Evolutionary conservation across 1,140 invertebrate species (phyloP).

Genomic region (Laodelphax striatellus): DNA sequence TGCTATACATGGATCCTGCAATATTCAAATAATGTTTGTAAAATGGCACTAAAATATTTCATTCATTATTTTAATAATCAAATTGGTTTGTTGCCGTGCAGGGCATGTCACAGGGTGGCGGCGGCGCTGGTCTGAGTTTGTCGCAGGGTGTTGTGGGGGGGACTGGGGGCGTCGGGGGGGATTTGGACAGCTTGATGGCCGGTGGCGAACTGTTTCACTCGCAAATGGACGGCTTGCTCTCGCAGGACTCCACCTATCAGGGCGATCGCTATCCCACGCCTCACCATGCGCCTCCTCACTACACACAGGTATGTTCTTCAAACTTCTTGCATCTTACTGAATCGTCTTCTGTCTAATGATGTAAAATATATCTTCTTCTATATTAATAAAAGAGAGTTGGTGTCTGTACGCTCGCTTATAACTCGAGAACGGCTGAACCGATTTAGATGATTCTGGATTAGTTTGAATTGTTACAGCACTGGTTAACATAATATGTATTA

Average conservation of each 20-base stretch:
- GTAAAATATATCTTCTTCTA: too few species aligned
- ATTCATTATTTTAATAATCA: too few species aligned
- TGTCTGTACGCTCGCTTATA: too few species aligned
- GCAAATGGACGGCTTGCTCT: slow-evolving; percentile 86
- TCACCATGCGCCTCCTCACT: background rate
- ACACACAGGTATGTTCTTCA: background rate
- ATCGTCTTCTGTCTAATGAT: background rate
- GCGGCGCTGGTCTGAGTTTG: slow-evolving; percentile 48
- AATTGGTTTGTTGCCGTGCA: slow-evolving; percentile 29
- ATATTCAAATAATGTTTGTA: too few species aligned
- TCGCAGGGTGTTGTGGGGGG: slow-evolving; percentile 54
- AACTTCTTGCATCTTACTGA: slow-evolving; percentile 13
- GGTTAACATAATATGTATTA: too few species aligned
- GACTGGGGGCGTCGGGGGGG: slow-evolving; percentile 72
- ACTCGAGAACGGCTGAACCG: too few species aligned
- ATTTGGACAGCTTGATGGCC: slow-evolving; percentile 70
- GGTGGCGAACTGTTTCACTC: slow-evolving; percentile 70
- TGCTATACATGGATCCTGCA: too few species aligned
- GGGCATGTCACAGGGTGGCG: slow-evolving; percentile 56
- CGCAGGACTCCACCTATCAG: slow-evolving; percentile 90
- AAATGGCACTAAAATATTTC: too few species aligned
- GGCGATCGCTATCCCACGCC: slow-evolving; percentile 43
- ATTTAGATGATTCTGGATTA: too few species aligned
- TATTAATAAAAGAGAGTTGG: too few species aligned
- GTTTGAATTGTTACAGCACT: too few species aligned